A percentile compares a stretch with the other conserved stretches of the same genome.
Evolutionary conservation across 2,797 vertebrate genomes (phyloP).

Genomic region (Malacoctenus gilli): DNA sequence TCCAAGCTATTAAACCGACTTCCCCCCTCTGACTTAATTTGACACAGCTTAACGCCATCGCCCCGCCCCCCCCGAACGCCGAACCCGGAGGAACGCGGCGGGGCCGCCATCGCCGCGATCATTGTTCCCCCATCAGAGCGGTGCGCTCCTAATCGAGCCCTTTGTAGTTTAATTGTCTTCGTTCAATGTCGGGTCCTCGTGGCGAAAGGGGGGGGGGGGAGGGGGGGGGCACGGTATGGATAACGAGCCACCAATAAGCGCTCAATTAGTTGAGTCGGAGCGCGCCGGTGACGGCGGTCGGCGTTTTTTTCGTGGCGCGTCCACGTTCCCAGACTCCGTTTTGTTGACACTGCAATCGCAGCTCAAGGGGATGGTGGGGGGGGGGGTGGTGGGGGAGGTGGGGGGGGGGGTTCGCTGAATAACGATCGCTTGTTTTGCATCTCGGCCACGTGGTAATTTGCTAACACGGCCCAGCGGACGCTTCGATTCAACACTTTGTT

Average conservation of each 20-base stretch:
- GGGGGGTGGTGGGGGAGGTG: slow-evolving; percentile 5
- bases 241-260: slow-evolving; percentile 63
- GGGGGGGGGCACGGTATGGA: slow-evolving; percentile 42
- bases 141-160: slow-evolving; percentile 63
- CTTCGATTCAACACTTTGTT: slow-evolving; percentile 31
- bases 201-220: slow-evolving; percentile 56
- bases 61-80: slow-evolving; percentile 61
- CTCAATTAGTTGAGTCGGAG: slow-evolving; percentile 53
- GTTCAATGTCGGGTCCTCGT: slow-evolving; percentile 61
- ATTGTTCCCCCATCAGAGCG: slow-evolving; percentile 75
- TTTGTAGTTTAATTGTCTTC: slow-evolving; percentile 77
- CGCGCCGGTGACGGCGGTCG: too few relatives aligned
- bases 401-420: slow-evolving; percentile 19
- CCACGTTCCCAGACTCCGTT: slow-evolving; percentile 47
- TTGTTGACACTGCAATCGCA: slow-evolving; percentile 74
- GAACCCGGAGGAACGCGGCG: slow-evolving; percentile 67
- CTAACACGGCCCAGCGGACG: slow-evolving; percentile 47
- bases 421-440: slow-evolving; percentile 41
- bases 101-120: slow-evolving; percentile 53
- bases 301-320: slow-evolving; percentile 18
- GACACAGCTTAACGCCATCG: slow-evolving; percentile 70
- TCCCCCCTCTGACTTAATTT: slow-evolving; percentile 73
- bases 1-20: slow-evolving; percentile 72
- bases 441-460: slow-evolving; percentile 50
- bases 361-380: slow-evolving; percentile 58